Percentiles rank a stretch among this genome's conserved stretches.
phyloP scores from a whole-genome alignment of 2,888 invertebrate species.

The Cyaniris semiargus region DNA sequence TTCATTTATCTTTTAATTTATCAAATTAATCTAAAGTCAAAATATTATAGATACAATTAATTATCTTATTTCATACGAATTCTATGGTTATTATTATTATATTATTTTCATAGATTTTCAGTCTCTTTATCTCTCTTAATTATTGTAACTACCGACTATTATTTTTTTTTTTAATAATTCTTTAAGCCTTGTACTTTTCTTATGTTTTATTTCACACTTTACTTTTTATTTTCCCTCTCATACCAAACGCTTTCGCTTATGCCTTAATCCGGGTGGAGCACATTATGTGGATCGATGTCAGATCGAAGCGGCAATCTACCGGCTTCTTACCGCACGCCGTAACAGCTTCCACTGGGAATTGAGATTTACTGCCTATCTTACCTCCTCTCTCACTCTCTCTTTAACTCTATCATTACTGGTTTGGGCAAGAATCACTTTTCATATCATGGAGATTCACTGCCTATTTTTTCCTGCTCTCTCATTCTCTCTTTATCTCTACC shows the following conservation, averaged over 20 bases:
- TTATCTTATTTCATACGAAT: too few relatives aligned
- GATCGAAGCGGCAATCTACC: conserved; percentile 66
- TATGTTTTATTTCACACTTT: neutral
- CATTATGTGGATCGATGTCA: conserved; percentile 68
- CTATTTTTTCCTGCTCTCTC: neutral
- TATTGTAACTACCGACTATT: too few relatives aligned
- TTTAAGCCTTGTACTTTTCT: too few relatives aligned
- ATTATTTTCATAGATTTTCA: too few relatives aligned
- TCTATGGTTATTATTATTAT: too few relatives aligned
- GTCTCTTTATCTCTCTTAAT: too few relatives aligned
- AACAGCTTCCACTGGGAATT: conserved; percentile 46
- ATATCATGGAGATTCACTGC: neutral
- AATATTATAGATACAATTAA: too few relatives aligned
- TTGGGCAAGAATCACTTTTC: neutral
- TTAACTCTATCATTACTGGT: neutral
- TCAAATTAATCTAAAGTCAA: too few relatives aligned
- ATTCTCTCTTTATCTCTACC: neutral
- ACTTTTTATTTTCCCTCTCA: neutral
- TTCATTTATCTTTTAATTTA: too few relatives aligned
- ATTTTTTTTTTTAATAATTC: too few relatives aligned
- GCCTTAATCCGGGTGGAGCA: conserved; percentile 42
- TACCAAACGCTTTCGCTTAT: conserved; percentile 26
- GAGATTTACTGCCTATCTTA: conserved; percentile 22
- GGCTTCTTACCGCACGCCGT: conserved; percentile 52
- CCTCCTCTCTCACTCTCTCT: neutral